Percentiles rank a stretch among this genome's conserved stretches.
Conservation (phyloP, 2,113 vertebrate genomes). For the Heterochromis multidens region DNA sequence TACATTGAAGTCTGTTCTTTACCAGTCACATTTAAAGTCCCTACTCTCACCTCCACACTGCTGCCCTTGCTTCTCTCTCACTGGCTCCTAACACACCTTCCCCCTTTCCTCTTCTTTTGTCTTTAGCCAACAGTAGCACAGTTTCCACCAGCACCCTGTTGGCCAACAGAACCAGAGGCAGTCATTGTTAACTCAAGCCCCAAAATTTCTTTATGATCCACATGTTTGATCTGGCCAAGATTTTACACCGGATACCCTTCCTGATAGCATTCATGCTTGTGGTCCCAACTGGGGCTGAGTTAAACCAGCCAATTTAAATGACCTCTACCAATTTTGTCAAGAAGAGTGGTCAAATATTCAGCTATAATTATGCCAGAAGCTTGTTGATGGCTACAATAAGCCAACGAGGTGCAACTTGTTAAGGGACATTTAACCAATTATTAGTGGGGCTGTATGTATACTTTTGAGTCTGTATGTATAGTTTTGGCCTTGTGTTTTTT, state of each 20-base stretch:
- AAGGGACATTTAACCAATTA: too few species aligned
- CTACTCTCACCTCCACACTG: too few species aligned
- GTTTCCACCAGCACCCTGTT: background rate
- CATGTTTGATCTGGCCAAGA: background rate
- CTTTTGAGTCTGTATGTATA: background rate
- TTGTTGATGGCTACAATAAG: background rate
- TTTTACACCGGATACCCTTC: background rate
- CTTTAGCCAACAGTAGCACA: too few species aligned
- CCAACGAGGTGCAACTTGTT: background rate
- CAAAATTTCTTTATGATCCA: background rate
- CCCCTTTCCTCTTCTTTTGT: too few species aligned
- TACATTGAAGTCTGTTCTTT: too few species aligned
- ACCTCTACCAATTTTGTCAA: background rate
- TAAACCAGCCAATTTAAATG: background rate
- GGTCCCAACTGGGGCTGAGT: too few species aligned
- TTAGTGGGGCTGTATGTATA: background rate
- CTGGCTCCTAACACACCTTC: too few species aligned
- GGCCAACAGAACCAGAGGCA: background rate
- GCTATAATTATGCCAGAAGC: background rate
- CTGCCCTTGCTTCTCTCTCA: too few species aligned
- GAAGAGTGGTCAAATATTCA: background rate
- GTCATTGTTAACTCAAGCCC: background rate
- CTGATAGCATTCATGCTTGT: too few species aligned
- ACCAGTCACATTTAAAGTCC: too few species aligned
- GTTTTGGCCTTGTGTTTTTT: background rate